Evolutionary conservation across 2,888 invertebrate species (phyloP).

Genomic region (Portevinia maculata): DNA sequence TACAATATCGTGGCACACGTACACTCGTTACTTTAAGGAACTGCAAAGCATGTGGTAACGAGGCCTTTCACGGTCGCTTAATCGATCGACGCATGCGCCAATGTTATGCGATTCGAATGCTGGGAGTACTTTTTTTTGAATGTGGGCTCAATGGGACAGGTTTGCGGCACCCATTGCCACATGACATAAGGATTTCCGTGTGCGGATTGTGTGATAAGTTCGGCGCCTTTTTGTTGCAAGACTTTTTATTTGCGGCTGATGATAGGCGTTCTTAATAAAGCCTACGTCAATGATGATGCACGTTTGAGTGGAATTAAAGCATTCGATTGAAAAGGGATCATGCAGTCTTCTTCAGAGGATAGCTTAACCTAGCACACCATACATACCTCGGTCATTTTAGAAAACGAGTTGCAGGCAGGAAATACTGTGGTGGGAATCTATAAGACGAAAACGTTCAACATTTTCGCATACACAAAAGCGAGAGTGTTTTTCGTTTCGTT

Average conservation of each 20-base stretch:
- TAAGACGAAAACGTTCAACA: no score
- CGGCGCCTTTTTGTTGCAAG: slow-evolving; percentile 57
- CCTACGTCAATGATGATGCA: not conserved
- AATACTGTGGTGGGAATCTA: no score
- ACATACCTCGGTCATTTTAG: no score
- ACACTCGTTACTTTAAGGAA: slow-evolving; percentile 30
- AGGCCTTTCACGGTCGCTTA: slow-evolving; percentile 63
- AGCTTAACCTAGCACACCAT: no score
- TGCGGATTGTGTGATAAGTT: slow-evolving; percentile 52
- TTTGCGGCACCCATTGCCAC: slow-evolving; percentile 36
- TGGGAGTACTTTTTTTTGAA: slow-evolving; percentile 19
- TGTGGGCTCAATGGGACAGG: slow-evolving; percentile 68
- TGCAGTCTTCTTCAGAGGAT: no score
- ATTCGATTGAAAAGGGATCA: not conserved
- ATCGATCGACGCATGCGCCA: slow-evolving; percentile 71
- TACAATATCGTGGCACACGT: slow-evolving; percentile 50
- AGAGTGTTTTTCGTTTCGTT: no score
- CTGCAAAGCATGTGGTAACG: slow-evolving; percentile 34
- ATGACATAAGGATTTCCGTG: slow-evolving; percentile 33
- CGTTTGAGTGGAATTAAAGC: slow-evolving; percentile 5
- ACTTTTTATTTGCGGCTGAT: slow-evolving; percentile 24
- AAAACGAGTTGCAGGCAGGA: no score
- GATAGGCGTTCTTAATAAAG: slow-evolving; percentile 47
- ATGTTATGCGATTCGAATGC: slow-evolving; percentile 20
- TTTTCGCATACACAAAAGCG: no score